phyloP scores from a whole-genome alignment of 2,797 vertebrate genomes.

The Phataginus tricuspis region DNA sequence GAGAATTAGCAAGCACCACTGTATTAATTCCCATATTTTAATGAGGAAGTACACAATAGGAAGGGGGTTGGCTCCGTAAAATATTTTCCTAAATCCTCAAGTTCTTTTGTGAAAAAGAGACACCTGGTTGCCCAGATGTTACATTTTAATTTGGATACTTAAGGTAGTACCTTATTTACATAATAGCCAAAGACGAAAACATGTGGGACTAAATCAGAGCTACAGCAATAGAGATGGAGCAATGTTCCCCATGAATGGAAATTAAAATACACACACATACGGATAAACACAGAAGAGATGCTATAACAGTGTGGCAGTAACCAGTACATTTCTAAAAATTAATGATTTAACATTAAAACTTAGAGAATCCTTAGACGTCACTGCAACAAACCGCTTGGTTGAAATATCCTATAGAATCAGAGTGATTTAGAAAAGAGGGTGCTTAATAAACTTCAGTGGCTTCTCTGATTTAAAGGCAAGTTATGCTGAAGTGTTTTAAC shows the following conservation, averaged over 20 bases:
- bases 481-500: background rate
- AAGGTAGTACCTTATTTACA: slow-evolving; percentile 24
- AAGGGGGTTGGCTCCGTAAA: background rate
- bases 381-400: background rate
- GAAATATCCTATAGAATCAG: background rate
- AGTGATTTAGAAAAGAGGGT: background rate
- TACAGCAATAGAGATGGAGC: background rate
- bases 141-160: slow-evolving; percentile 41
- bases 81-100: slow-evolving; percentile 56
- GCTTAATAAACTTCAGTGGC: background rate
- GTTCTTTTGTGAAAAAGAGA: background rate
- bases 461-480: background rate
- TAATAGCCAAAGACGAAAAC: slow-evolving; percentile 10
- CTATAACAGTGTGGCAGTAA: background rate
- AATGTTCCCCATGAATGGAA: background rate
- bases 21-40: background rate
- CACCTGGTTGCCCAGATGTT: slow-evolving; percentile 26
- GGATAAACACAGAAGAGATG: background rate
- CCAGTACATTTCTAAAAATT: background rate
- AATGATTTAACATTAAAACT: background rate
- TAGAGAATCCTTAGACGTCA: background rate
- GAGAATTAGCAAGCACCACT: background rate
- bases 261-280: background rate
- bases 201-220: background rate
- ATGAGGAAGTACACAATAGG: background rate